Percentiles rank a stretch among this genome's conserved stretches.
These are phyloP conservation scores for Pegea sp. DNA, from an alignment of 23 tunicate genomes.

Conservation along the genomic window DNA sequence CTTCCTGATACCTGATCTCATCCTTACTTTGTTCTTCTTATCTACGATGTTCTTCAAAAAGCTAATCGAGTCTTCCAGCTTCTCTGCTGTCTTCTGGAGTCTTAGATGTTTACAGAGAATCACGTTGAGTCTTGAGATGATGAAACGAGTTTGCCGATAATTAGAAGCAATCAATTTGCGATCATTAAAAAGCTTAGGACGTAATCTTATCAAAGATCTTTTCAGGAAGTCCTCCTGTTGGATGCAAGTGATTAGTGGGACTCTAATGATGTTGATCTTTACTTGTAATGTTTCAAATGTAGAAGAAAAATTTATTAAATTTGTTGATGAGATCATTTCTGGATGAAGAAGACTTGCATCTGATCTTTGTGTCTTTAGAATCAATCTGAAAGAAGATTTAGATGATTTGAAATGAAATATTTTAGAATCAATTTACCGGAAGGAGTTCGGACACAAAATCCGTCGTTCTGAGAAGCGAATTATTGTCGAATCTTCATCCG, in stretches of 20 bases:
- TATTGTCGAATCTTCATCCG: slow-evolving; percentile 56
- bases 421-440: slow-evolving; percentile 16
- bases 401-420: neutral
- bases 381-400: slow-evolving; percentile 13
- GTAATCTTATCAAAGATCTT: slow-evolving; percentile 34
- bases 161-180: slow-evolving; percentile 41
- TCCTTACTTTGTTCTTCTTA: slow-evolving; percentile 28
- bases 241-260: too few relatives aligned
- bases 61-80: slow-evolving; percentile 59
- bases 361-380: slow-evolving; percentile 55
- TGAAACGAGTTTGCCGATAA: slow-evolving; percentile 59
- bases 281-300: slow-evolving; percentile 78
- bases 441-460: slow-evolving; percentile 56
- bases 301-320: slow-evolving; percentile 55
- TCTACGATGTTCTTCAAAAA: slow-evolving; percentile 54
- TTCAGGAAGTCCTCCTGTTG: slow-evolving; percentile 68
- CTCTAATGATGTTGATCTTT: too few relatives aligned
- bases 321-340: slow-evolving; percentile 55
- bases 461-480: slow-evolving; percentile 54
- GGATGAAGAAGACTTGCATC: slow-evolving; percentile 36
- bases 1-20: neutral
- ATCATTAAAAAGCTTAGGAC: slow-evolving; percentile 54
- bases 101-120: slow-evolving; percentile 30
- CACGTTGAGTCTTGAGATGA: slow-evolving; percentile 50
- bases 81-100: slow-evolving; percentile 29